phyloP scores from a whole-genome alignment of 2,888 invertebrate genomes.

The Phasia obesa region DNA sequence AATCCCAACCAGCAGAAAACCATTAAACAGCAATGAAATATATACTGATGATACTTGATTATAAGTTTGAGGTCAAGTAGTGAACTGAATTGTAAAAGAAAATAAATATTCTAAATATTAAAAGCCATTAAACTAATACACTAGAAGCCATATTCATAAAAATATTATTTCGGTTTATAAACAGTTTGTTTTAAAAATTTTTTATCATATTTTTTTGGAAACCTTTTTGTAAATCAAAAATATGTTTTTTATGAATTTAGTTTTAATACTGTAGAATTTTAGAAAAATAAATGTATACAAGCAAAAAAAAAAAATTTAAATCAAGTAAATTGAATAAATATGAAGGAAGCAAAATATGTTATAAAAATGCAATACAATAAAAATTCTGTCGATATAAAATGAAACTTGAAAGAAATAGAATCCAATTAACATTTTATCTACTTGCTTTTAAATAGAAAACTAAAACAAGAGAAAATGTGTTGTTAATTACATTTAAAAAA shows the following conservation, averaged over 20 bases:
- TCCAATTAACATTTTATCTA: slow-evolving; percentile 29
- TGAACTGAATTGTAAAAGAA: slow-evolving; percentile 35
- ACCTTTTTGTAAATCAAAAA: too few relatives aligned
- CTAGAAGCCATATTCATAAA: background rate
- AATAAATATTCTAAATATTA: slow-evolving; percentile 28
- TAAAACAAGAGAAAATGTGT: background rate
- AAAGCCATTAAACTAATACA: background rate
- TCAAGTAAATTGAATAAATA: slow-evolving; percentile 17
- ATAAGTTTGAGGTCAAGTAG: slow-evolving; percentile 60
- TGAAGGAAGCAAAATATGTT: too few relatives aligned
- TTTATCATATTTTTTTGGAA: too few relatives aligned
- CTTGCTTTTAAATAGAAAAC: slow-evolving; percentile 17
- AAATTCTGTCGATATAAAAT: too few relatives aligned
- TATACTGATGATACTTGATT: slow-evolving; percentile 35
- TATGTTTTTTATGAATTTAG: too few relatives aligned
- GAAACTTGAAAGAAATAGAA: too few relatives aligned
- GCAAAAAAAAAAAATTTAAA: slow-evolving; percentile 4
- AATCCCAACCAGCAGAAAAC: slow-evolving; percentile 20
- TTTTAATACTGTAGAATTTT: too few relatives aligned
- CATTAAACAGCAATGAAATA: slow-evolving; percentile 35
- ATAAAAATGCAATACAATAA: too few relatives aligned
- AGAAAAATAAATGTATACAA: background rate
- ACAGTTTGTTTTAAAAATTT: too few relatives aligned
- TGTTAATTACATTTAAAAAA: slow-evolving; percentile 25
- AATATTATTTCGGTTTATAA: too few relatives aligned